phyloP scores from a whole-genome alignment of 2,797 vertebrate species.

The Gastrophryne carolinensis region DNA sequence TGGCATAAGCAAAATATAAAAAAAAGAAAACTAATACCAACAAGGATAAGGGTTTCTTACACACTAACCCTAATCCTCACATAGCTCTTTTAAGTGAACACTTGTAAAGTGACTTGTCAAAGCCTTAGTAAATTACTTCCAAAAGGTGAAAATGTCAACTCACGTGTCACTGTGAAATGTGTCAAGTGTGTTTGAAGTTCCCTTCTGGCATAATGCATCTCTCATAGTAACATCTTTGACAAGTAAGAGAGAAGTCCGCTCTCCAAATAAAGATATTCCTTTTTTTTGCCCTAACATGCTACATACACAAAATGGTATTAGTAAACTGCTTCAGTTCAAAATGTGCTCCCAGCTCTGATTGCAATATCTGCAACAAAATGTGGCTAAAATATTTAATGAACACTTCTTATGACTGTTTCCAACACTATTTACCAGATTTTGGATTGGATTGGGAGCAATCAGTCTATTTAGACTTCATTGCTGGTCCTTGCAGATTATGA shows the following conservation, averaged over 20 bases:
- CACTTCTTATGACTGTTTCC: background rate
- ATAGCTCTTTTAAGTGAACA: too few species aligned
- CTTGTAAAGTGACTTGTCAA: background rate
- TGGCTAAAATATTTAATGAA: background rate
- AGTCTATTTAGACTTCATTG: too few species aligned
- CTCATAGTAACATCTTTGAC: background rate
- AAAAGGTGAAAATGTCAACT: background rate
- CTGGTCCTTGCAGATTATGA: too few species aligned
- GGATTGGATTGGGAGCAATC: too few species aligned
- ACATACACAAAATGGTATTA: too few species aligned
- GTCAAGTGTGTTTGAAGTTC: background rate
- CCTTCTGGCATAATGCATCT: background rate
- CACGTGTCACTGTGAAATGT: background rate
- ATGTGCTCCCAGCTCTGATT: background rate
- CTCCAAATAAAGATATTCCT: background rate
- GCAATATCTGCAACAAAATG: background rate
- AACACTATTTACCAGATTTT: too few species aligned
- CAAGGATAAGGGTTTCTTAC: too few species aligned
- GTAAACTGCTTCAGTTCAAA: background rate
- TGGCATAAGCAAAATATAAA: too few species aligned
- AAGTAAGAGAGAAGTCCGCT: background rate
- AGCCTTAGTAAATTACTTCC: background rate
- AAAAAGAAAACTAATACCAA: too few species aligned
- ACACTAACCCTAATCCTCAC: too few species aligned
- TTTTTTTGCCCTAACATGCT: background rate